Evolutionary conservation across 2,797 vertebrate genomes (phyloP).

Genomic region (Trematomus bernacchii): DNA sequence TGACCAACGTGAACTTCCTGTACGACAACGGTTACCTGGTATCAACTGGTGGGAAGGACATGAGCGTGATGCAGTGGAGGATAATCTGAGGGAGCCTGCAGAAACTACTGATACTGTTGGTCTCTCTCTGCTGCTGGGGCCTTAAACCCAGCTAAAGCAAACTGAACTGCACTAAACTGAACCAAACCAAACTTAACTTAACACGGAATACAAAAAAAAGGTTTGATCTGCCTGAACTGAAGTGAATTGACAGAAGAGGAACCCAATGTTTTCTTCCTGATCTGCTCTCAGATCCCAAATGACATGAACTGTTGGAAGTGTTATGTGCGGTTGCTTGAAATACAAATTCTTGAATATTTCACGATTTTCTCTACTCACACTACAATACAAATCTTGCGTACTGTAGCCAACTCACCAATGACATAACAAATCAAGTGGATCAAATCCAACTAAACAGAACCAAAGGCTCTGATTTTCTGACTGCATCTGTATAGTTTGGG

Average conservation of each 20-base stretch:
- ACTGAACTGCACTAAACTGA: conserved; percentile 61
- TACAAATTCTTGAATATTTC: conserved; percentile 42
- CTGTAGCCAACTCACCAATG: conserved; percentile 58
- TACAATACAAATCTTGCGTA: conserved; percentile 38
- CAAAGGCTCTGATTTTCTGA: conserved; percentile 71
- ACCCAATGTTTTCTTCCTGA: conserved; percentile 35
- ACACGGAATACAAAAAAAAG: conserved; percentile 43
- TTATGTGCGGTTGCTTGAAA: conserved; percentile 43
- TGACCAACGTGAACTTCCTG: conserved; percentile 97
- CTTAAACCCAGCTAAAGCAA: conserved; percentile 22
- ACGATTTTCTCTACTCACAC: conserved; percentile 52
- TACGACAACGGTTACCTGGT: conserved; percentile 94
- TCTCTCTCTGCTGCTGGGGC: conserved; percentile 34
- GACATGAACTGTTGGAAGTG: conserved; percentile 43
- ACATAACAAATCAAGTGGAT: conserved; percentile 48
- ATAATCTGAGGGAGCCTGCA: conserved; percentile 84
- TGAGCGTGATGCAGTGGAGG: conserved; percentile 98
- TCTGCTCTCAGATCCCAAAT: conserved; percentile 50
- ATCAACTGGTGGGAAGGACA: conserved; percentile 98
- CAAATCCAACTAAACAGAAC: conserved; percentile 58
- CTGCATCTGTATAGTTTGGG: conserved; percentile 45
- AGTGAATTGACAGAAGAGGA: conserved; percentile 54
- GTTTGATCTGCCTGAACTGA: conserved; percentile 49
- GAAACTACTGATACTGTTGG: conserved; percentile 20
- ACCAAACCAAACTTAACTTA: conserved; percentile 62